phyloP scores from a whole-genome alignment of 2,797 vertebrate species.

The Eptatretus atami region DNA sequence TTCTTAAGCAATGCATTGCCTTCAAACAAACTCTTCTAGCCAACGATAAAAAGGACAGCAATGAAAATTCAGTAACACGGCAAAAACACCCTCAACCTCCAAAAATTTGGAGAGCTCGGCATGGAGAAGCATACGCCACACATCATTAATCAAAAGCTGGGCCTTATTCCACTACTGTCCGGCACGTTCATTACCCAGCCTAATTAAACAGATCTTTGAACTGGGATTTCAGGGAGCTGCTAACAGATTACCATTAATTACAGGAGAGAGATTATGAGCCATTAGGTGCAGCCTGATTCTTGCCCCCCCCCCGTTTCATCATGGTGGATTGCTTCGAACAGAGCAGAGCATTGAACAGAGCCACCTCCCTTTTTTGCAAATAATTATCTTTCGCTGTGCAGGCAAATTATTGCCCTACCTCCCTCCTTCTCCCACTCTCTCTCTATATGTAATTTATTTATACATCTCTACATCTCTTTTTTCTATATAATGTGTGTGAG shows the following conservation, averaged over 20 bases:
- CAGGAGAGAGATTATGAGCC: constrained; percentile 5
- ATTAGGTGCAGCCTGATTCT: constrained; percentile 5
- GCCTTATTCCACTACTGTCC: constrained; percentile 98
- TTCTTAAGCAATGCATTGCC: too few relatives aligned
- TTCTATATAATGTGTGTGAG: too few relatives aligned
- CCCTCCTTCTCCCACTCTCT: too few relatives aligned
- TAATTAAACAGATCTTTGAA: constrained; percentile 99
- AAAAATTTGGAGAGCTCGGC: constrained; percentile 34
- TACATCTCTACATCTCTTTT: too few relatives aligned
- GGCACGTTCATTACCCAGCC: constrained; percentile 99
- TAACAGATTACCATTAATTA: constrained; percentile 99
- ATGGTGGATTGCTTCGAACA: constrained; percentile 3
- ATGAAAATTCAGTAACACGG: too few relatives aligned
- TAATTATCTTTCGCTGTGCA: too few relatives aligned
- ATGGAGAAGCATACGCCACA: constrained; percentile 56
- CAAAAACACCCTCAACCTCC: constrained; percentile 42
- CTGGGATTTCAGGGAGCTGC: constrained; percentile 99
- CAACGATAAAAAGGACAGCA: too few relatives aligned
- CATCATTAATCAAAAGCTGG: constrained; percentile 99
- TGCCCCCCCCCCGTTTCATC: not conserved
- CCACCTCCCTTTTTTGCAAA: too few relatives aligned
- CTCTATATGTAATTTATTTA: too few relatives aligned
- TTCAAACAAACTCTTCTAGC: too few relatives aligned
- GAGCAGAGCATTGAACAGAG: not conserved
- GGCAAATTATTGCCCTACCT: too few relatives aligned